Conservation (phyloP, 1,140 invertebrate genomes). For the Megalopta genalis region DNA sequence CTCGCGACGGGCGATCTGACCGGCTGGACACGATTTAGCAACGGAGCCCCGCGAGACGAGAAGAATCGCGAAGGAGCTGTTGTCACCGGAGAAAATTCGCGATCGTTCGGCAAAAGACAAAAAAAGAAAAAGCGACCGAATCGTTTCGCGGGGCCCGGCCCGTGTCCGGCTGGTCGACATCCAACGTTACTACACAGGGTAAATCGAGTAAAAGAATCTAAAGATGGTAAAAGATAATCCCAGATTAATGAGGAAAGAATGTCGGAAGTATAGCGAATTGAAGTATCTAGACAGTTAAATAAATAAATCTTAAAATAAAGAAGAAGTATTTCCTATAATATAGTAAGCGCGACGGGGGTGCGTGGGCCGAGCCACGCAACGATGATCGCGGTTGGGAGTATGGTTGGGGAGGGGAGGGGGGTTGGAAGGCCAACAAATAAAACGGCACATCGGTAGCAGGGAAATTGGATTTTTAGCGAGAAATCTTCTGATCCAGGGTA, state of each 20-base stretch:
- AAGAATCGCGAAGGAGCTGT: background rate
- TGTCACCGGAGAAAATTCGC: background rate
- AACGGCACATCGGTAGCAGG: constrained; percentile 64
- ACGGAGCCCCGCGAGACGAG: background rate
- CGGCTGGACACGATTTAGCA: constrained; percentile 42
- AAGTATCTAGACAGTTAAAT: constrained; percentile 72
- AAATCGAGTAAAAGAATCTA: constrained; percentile 59
- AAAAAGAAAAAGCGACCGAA: too few relatives aligned
- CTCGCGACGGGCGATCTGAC: constrained; percentile 50
- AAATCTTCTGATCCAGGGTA: constrained; percentile 79
- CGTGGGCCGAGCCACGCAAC: constrained; percentile 3
- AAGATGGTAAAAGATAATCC: constrained; percentile 71
- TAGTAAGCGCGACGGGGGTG: constrained; percentile 65
- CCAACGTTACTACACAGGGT: constrained; percentile 77
- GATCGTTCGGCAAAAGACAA: too few relatives aligned
- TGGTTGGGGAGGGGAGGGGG: background rate
- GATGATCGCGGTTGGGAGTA: background rate
- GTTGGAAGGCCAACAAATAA: constrained; percentile 10
- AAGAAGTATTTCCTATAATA: constrained; percentile 74
- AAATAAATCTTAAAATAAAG: constrained; percentile 58
- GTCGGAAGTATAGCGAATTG: constrained; percentile 68
- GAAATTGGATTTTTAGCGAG: constrained; percentile 73
- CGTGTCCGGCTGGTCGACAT: constrained; percentile 60
- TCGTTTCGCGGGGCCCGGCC: background rate
- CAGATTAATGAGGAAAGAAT: constrained; percentile 66